phyloP scores from a whole-genome alignment of 2,888 invertebrate species.

The Athetis lepigone region DNA sequence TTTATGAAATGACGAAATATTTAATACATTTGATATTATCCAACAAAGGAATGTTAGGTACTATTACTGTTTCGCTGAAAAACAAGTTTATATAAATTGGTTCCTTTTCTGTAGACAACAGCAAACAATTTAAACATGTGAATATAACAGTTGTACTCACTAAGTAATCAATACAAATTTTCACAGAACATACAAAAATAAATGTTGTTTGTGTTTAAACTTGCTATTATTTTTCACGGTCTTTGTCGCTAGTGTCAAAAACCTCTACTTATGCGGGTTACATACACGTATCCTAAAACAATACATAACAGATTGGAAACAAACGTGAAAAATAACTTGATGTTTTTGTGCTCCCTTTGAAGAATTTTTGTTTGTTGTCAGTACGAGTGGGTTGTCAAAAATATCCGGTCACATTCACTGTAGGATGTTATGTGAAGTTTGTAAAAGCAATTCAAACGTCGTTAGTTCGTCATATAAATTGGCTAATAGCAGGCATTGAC shows the following conservation, averaged over 20 bases:
- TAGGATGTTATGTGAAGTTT: constrained; percentile 56
- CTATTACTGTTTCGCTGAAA: constrained; percentile 3
- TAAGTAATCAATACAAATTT: constrained; percentile 58
- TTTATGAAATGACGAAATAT: constrained; percentile 3
- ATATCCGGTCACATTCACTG: constrained; percentile 43
- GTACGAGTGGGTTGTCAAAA: constrained; percentile 40
- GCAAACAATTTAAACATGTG: constrained; percentile 23
- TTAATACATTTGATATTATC: constrained; percentile 10
- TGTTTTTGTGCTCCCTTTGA: constrained; percentile 44
- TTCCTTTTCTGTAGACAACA: constrained; percentile 14
- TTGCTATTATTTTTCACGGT: constrained; percentile 65
- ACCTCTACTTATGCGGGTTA: constrained; percentile 78
- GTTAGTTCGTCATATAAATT: constrained; percentile 78
- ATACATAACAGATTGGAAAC: constrained; percentile 60
- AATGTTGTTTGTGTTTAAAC: constrained; percentile 54
- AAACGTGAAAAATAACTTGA: constrained; percentile 50
- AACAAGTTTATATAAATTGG: constrained; percentile 18
- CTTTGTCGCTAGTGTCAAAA: constrained; percentile 75
- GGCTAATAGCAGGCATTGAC: constrained; percentile 86
- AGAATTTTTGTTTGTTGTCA: constrained; percentile 25
- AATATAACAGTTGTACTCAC: constrained; percentile 28
- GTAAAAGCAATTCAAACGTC: constrained; percentile 74
- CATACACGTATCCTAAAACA: constrained; percentile 64
- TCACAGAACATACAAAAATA: constrained; percentile 42
- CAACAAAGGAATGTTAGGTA: constrained; percentile 12